A percentile compares a stretch with the other conserved stretches of the same genome.
Conservation (phyloP, 1,140 invertebrate genomes). For the Portunus trituberculatus region DNA sequence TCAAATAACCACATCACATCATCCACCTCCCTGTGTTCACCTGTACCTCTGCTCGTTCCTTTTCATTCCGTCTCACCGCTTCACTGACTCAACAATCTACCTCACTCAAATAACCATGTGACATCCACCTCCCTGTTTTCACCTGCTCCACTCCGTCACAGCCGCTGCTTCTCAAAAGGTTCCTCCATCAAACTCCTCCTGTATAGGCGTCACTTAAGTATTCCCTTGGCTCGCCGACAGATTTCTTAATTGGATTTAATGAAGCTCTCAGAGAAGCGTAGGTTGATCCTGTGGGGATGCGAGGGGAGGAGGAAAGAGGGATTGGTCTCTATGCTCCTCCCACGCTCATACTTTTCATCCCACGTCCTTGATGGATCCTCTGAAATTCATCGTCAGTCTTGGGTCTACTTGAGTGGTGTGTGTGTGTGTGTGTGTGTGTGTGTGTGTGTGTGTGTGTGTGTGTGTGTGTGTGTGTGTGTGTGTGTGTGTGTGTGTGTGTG, state of each 20-base stretch:
- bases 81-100: too few species aligned
- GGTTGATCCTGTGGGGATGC: neutral
- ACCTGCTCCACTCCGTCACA: neutral
- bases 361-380: neutral
- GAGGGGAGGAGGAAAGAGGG: neutral
- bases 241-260: neutral
- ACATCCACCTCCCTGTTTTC: neutral
- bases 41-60: too few species aligned
- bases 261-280: neutral
- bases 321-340: neutral
- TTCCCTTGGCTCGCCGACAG: neutral
- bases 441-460: neutral
- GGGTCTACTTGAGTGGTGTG: neutral
- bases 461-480: neutral
- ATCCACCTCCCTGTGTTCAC: too few species aligned
- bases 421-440: neutral
- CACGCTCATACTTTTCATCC: neutral
- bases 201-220: neutral
- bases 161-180: neutral
- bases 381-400: neutral
- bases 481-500: conserved; percentile 30
- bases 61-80: too few species aligned
- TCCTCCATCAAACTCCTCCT: neutral
- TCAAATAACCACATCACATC: too few species aligned
- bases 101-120: too few species aligned